Evolutionary conservation across 2,888 invertebrate species (phyloP), one percentile per base, ranked within the genome.

Genomic region (Dendrolimus pini): DNA sequence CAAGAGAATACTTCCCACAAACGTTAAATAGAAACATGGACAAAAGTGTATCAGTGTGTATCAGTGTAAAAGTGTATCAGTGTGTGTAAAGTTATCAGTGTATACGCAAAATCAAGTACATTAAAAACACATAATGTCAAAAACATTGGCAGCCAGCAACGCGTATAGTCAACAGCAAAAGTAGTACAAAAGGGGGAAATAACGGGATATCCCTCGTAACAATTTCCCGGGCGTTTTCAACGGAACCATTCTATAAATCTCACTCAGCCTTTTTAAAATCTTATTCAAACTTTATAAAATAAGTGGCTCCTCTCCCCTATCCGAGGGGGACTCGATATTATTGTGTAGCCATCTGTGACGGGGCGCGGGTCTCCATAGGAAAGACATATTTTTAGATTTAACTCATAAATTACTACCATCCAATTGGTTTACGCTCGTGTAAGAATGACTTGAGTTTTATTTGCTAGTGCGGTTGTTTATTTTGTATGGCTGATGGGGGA

Each of bases 371-470:
- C 82, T 83, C 81, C 78, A 86, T 87, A 79, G 83, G 79, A 83
- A 82, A 85, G 87, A 86, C 89, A 89, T 89, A 89, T 89, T 90
- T 89, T 89, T 88, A 88, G 88, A 88, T 88, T 87, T 87, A 83
- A 82, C 86, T 87, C 86, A 83, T 89, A 89, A 89, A 89, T 89
- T 88, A 87, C 87, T 84, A 74, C 80, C 70, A 84, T 85, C 81
- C 83, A 86, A 89, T 89, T 87, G 86, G 83, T 88, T 88, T 87
- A 86, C 87, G 86, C 86, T 83, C 81, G 86, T 87, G 86, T 84
- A 82, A 83, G 82, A 86, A 88, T 87, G 74, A 79, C 72, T 67
- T 72, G 75, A 80, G 72, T 80, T 83, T 86, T 86, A 83, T 88
- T 86, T 80, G 80, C 75, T 67, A 72, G 75, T 84, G 83, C 62